Evolutionary conservation across 1,140 invertebrate species (phyloP), one percentile per base, ranked within the genome.

Genomic region (Pseudomyrmex sp.): DNA sequence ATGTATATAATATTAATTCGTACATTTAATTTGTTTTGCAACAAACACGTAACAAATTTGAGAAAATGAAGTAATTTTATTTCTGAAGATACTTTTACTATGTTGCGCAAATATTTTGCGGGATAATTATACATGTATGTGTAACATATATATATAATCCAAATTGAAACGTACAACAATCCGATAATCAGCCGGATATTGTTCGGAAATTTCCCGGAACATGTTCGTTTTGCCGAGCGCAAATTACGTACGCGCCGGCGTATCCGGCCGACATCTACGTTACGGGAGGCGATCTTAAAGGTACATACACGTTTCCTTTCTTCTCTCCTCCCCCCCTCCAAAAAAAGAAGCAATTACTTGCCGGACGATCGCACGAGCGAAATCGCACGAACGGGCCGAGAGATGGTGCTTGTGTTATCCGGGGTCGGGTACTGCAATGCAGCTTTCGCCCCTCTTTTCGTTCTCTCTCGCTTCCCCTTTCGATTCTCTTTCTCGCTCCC

Each of bases 341-440:
- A 44, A 87, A 87, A 88, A 72, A 74, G 73, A 56, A 54, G 62
- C 85, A 88, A 88, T 88, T 87, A 82, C 66, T 82, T 58, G 76
- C 18, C 72, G 82, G 79, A 85, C 70, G 75, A 82, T 85, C 44
- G 63, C 59, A 48, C 74, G 48, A 68, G 44, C 59, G 23, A 69
- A 84, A 87, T 84, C 85, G 72, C 86, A 58, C 63, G 59, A 50
- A 61, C 76, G 48, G 52, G 68, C 80, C 79, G 74, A 84, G 77
- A 82, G 87, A 88, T 84, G 87, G 87, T 82, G 87, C 86, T 86
- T 83, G 68, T 61, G 84, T 89, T 88, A 86, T 61, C 80, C 74
- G 80, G 79, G 80, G 54, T 88, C 69, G 87, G 87, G 44, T 88
- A 89, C 88, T 88, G 88, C 88, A 89, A 88, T 89, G 88, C 88